These are phyloP conservation scores for Megalonaias nervosa DNA, from an alignment of 1,140 invertebrate genomes.

Conservation along the genomic window DNA sequence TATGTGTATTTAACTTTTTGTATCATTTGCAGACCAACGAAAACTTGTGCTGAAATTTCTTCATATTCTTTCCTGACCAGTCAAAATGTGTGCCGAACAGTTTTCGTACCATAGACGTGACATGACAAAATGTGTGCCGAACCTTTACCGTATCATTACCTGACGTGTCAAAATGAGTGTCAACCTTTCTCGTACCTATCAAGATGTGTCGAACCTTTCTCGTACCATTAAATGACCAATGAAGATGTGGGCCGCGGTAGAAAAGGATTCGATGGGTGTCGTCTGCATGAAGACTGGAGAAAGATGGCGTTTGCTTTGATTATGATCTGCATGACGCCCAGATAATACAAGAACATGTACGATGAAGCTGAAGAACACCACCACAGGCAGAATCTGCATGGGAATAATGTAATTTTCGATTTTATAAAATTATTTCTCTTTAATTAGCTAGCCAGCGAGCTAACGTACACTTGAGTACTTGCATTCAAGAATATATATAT, in stretches of 20 bases:
- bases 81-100: background rate
- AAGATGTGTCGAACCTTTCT: background rate
- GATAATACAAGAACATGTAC: constrained; percentile 68
- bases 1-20: background rate
- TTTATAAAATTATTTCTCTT: too few species aligned
- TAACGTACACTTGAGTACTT: background rate
- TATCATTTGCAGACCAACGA: background rate
- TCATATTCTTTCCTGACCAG: background rate
- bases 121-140: too few species aligned
- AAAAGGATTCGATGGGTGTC: constrained; percentile 66
- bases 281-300: constrained; percentile 58
- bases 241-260: constrained; percentile 70
- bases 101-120: too few species aligned
- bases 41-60: background rate
- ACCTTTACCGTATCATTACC: too few species aligned
- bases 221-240: constrained; percentile 62
- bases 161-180: too few species aligned
- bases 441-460: background rate
- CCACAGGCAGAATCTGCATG: constrained; percentile 65
- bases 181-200: too few species aligned
- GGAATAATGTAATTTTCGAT: too few species aligned
- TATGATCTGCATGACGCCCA: constrained; percentile 67
- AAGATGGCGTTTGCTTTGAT: constrained; percentile 57
- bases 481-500: background rate
- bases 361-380: constrained; percentile 68